A percentile compares a stretch with the other conserved stretches of the same genome.
Evolutionary conservation across 2,888 invertebrate genomes (phyloP).

Genomic region (Hylaea fasciaria): DNA sequence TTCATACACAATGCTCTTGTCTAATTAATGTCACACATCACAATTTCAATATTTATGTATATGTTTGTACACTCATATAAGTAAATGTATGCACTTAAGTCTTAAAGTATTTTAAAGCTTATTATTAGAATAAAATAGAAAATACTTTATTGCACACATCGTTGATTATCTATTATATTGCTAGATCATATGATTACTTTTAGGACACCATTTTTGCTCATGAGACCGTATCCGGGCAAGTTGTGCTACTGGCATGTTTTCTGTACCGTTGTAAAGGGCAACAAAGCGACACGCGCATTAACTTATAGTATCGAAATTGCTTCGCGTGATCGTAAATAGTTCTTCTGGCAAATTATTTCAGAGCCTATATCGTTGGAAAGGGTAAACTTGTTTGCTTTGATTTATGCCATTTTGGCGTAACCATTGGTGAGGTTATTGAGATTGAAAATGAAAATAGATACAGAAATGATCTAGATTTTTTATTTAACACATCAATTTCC

Average conservation of each 20-base stretch:
- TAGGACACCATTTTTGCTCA: too few relatives aligned
- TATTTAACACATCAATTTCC: too few relatives aligned
- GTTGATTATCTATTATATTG: too few relatives aligned
- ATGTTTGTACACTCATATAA: too few relatives aligned
- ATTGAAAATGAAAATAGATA: neutral
- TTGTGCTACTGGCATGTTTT: slow-evolving; percentile 6
- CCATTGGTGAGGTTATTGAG: slow-evolving; percentile 14
- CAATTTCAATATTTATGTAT: too few relatives aligned
- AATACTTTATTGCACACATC: too few relatives aligned
- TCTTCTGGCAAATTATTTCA: slow-evolving; percentile 64
- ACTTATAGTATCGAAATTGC: slow-evolving; percentile 62
- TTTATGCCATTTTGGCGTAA: slow-evolving; percentile 39
- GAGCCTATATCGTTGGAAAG: slow-evolving; percentile 57
- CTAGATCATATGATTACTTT: too few relatives aligned
- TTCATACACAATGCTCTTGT: neutral
- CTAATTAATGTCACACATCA: too few relatives aligned
- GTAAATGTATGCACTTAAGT: too few relatives aligned
- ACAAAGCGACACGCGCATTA: slow-evolving; percentile 55
- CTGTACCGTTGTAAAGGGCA: slow-evolving; percentile 56
- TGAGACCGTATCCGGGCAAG: neutral
- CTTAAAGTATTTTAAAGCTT: too few relatives aligned
- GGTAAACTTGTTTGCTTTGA: slow-evolving; percentile 49
- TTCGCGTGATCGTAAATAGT: slow-evolving; percentile 67
- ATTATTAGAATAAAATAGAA: too few relatives aligned
- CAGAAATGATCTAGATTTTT: too few relatives aligned